phyloP scores from a whole-genome alignment of 2,113 vertebrate genomes.

The Tachycineta bicolor region DNA sequence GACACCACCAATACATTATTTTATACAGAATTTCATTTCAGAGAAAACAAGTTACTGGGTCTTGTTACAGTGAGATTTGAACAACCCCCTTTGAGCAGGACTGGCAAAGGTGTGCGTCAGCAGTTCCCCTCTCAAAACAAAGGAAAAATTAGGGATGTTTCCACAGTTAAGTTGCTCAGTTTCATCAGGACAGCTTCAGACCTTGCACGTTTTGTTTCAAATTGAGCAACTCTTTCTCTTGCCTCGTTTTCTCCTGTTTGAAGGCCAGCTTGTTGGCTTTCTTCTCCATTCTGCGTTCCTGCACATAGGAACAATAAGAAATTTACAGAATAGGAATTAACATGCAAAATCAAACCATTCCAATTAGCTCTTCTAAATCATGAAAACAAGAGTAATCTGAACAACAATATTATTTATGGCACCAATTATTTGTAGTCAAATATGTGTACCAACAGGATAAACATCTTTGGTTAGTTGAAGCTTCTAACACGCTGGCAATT shows the following conservation, averaged over 20 bases:
- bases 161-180: background rate
- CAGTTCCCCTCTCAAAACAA: background rate
- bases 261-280: constrained; percentile 91
- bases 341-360: background rate
- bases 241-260: constrained; percentile 87
- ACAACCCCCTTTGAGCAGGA: background rate
- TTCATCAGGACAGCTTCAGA: constrained; percentile 83
- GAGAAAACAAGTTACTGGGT: background rate
- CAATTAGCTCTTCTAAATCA: background rate
- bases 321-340: background rate
- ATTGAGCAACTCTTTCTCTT: constrained; percentile 89
- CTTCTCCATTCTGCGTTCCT: constrained; percentile 93
- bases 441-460: background rate
- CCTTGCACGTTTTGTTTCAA: constrained; percentile 87
- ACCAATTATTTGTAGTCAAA: background rate
- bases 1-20: background rate
- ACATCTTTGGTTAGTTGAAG: background rate
- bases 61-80: background rate
- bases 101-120: background rate
- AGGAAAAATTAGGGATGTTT: background rate
- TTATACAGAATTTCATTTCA: background rate
- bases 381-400: background rate
- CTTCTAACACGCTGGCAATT: background rate
- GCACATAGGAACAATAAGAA: background rate
- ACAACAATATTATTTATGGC: background rate